A percentile compares a stretch with the other conserved stretches of the same genome.
These are phyloP conservation scores for Petrolisthes manimaculis DNA, from an alignment of 2,888 invertebrate species.

Conservation along the genomic window DNA sequence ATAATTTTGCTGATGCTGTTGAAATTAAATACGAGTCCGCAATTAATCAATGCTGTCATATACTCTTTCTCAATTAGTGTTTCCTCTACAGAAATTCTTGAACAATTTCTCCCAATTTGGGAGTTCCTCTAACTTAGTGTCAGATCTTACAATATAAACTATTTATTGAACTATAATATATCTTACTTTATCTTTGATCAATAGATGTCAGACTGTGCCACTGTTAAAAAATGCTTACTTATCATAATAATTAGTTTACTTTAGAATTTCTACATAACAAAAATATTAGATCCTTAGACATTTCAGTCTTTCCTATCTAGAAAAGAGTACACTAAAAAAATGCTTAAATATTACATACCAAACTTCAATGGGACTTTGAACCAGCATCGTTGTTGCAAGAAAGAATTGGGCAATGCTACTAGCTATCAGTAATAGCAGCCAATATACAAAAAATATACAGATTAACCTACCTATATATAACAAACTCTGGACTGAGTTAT, in stretches of 20 bases:
- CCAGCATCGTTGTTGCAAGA: neutral
- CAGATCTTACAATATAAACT: slow-evolving; percentile 7
- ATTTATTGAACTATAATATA: slow-evolving; percentile 1
- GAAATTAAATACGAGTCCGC: no score
- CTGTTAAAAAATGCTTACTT: slow-evolving; percentile 1
- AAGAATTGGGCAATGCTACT: neutral
- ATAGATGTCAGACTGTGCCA: neutral
- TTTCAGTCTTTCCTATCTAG: neutral
- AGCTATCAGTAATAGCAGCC: neutral
- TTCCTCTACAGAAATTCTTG: no score
- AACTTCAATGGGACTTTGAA: neutral
- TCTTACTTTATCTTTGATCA: slow-evolving; percentile 12
- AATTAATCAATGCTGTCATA: no score
- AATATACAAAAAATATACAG: neutral
- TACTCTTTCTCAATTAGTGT: no score
- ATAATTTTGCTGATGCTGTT: no score
- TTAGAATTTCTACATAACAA: neutral
- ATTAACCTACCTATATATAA: neutral
- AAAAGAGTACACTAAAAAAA: neutral
- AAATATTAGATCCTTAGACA: neutral
- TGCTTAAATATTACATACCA: neutral
- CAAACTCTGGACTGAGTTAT: neutral
- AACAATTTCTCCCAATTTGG: no score
- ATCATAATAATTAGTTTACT: neutral
- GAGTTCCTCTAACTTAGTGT: neutral